These are phyloP conservation scores for Trichonephila inaurata DNA, from an alignment of 1,140 invertebrate species.

Conservation along the genomic window DNA sequence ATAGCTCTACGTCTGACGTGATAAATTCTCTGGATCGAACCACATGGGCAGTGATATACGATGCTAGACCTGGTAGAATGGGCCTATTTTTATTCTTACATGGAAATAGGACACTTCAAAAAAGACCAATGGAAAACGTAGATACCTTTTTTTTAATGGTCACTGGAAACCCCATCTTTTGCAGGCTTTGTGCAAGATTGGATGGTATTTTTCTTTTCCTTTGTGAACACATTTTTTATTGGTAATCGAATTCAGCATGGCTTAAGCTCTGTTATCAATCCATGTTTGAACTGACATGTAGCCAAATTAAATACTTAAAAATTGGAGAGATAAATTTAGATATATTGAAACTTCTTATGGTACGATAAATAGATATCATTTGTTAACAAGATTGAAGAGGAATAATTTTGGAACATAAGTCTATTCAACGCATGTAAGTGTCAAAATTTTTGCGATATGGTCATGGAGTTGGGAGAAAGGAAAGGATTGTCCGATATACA, in stretches of 20 bases:
- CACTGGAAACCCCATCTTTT: not conserved
- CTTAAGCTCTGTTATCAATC: not conserved
- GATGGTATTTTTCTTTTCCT: conserved; percentile 1
- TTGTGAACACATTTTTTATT: conserved; percentile 5
- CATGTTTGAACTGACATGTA: not conserved
- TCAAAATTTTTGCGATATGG: no score
- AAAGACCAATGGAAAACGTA: not conserved
- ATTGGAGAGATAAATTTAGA: not conserved
- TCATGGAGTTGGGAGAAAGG: no score
- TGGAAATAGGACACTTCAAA: conserved; percentile 20
- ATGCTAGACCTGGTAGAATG: not conserved
- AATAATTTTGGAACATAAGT: no score
- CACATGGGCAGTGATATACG: not conserved
- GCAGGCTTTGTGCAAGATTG: not conserved
- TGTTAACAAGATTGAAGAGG: not conserved
- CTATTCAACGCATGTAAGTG: no score
- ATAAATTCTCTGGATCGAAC: conserved; percentile 10
- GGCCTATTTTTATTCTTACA: conserved; percentile 31
- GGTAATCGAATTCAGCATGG: not conserved
- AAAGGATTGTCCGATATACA: no score
- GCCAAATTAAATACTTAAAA: not conserved
- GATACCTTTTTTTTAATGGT: conserved; percentile 1
- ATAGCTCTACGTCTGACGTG: not conserved
- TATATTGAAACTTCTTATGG: not conserved
- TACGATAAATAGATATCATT: conserved; percentile 8